These are phyloP conservation scores for Spialia ferax DNA, from an alignment of 2,888 invertebrate genomes.

Conservation along the genomic window DNA sequence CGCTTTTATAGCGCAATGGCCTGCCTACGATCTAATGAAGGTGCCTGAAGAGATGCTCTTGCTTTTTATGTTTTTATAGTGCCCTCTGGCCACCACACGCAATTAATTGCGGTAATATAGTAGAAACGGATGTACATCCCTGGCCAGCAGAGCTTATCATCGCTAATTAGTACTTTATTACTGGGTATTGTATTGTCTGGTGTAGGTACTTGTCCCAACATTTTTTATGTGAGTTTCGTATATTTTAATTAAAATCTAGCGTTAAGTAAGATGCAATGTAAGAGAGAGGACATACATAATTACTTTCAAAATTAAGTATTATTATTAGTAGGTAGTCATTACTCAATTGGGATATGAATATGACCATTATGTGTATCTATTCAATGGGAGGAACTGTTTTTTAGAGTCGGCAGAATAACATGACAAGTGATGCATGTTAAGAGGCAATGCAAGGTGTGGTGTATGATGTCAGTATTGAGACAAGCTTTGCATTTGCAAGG, in stretches of 20 bases:
- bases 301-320: too few species aligned
- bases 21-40: background rate
- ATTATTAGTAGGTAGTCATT: background rate
- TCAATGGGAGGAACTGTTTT: constrained; percentile 19
- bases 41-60: background rate
- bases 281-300: too few species aligned
- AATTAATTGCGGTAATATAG: background rate
- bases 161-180: background rate
- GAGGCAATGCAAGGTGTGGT: constrained; percentile 7
- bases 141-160: background rate
- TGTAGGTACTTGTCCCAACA: background rate
- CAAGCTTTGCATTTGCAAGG: constrained; percentile 19
- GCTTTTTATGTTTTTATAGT: background rate
- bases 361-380: background rate
- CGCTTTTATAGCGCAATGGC: background rate
- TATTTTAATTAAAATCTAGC: background rate
- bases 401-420: background rate
- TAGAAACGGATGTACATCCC: background rate
- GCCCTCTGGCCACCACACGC: background rate
- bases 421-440: constrained; percentile 24
- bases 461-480: constrained; percentile 27
- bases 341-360: background rate
- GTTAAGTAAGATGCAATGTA: too few species aligned
- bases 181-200: background rate
- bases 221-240: background rate